phyloP scores from a whole-genome alignment of 2,888 invertebrate genomes.

The Drosophila parthenogenetica region DNA sequence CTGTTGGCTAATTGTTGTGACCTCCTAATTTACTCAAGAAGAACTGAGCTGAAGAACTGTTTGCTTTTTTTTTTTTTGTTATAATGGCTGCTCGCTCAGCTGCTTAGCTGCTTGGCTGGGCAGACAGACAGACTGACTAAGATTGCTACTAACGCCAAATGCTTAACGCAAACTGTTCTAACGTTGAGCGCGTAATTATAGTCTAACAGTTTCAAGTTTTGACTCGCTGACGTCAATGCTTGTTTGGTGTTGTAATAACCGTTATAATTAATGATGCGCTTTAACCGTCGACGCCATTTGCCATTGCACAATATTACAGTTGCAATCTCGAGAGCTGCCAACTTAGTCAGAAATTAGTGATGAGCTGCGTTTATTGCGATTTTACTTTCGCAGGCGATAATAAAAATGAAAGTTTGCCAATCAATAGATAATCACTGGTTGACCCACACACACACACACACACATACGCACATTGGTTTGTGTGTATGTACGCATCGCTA shows the following conservation, averaged over 20 bases:
- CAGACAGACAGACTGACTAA: conserved; percentile 13
- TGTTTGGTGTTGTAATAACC: conserved; percentile 70
- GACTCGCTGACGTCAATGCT: conserved; percentile 17
- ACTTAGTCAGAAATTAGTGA: conserved; percentile 4
- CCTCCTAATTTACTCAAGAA: conserved; percentile 84
- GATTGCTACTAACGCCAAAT: conserved; percentile 1
- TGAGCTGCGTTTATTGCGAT: conserved; percentile 5
- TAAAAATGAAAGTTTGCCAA: conserved; percentile 50
- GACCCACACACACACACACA: conserved; percentile 1
- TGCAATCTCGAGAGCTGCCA: conserved; percentile 33
- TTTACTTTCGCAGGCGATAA: conserved; percentile 44
- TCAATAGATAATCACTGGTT: conserved; percentile 27
- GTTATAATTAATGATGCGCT: conserved; percentile 75
- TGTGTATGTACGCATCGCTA: not conserved
- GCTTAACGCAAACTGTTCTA: conserved; percentile 71
- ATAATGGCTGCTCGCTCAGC: conserved; percentile 56
- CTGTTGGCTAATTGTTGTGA: conserved; percentile 84
- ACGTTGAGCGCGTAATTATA: conserved; percentile 71
- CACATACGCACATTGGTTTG: not conserved
- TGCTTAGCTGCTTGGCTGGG: conserved; percentile 63
- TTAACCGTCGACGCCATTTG: conserved; percentile 17
- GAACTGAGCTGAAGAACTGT: conserved; percentile 71
- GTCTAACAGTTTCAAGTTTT: conserved; percentile 64
- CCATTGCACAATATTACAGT: conserved; percentile 50
- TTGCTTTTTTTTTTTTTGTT: conserved; percentile 31